Evolutionary conservation across 30 jellyfish, hydroid and myxozoan genomes (phyloP), one percentile per base, ranked within the genome.

Genomic region (Pelagia noctiluca): DNA sequence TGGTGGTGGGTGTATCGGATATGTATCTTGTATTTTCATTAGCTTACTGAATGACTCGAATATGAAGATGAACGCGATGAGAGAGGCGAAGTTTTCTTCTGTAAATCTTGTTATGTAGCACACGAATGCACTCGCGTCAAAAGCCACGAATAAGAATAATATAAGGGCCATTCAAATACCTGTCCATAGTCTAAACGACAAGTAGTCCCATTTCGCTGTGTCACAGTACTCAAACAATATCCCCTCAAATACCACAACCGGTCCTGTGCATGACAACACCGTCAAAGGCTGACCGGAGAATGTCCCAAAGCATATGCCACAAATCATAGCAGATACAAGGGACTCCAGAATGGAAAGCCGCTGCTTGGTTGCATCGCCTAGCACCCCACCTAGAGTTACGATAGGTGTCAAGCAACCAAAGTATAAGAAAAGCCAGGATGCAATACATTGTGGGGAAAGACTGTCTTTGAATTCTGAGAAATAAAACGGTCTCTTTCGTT

Each of bases 231-330:
- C 86, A 66, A 63, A 84, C 30, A 94, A 76, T 35, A 94, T 65
- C 21, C 77, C 36, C 35, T 94, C 99, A 49, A 82, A 94, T 19
- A 83, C 82, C 34, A 85, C 63, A 49, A 88, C 84, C 1, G 99
- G 99, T 33, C 91, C 75, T 22, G 99, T 84, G 3, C 77, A 83
- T 29, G 96, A 80, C 24, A 94, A 78, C 22, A 94, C 62, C 8
- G 91, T 57, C 77, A 94, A 60, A 22, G 99, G 99, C 64, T 94
- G 99, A 24, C 99, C 99, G 32, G 91, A 68, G 75, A 93, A 88
- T 37, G 87, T 13, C 22, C 93, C 93, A 48, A 69, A 83, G 30
- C 69, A 62, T 16, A 83, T 37, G 35, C 93, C 93, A 46, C 93
- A 83, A 18, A 83, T 61, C 74, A 83, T 49, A 2, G 87, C 93